A percentile compares a stretch with the other conserved stretches of the same genome.
phyloP scores from a whole-genome alignment of 2,797 vertebrate species.

The Myotis myotis region DNA sequence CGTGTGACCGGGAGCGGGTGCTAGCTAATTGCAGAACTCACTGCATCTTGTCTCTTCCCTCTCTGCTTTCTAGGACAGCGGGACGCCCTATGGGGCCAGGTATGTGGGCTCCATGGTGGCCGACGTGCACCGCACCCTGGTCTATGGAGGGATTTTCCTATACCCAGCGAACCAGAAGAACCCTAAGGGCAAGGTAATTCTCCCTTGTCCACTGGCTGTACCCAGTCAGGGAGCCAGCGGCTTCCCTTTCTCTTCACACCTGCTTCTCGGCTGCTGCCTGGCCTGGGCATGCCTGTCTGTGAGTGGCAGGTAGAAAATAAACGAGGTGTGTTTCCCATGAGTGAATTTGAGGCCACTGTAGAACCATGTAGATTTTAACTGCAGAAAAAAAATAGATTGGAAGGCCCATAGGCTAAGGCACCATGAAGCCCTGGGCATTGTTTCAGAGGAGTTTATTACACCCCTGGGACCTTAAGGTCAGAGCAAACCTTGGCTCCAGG shows the following conservation, averaged over 20 bases:
- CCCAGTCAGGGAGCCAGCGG: neutral
- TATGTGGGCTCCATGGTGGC: conserved; percentile 99
- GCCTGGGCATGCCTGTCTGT: neutral
- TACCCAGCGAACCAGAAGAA: conserved; percentile 98
- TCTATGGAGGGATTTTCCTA: conserved; percentile 98
- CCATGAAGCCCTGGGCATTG: neutral
- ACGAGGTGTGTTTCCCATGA: neutral
- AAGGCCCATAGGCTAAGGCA: neutral
- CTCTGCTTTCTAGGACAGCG: conserved; percentile 89
- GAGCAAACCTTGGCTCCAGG: neutral
- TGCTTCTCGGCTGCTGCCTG: neutral
- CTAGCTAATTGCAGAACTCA: neutral
- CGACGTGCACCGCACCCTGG: conserved; percentile 94
- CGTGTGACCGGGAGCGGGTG: neutral
- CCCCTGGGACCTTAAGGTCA: neutral
- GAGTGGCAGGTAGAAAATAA: neutral
- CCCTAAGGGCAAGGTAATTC: conserved; percentile 95
- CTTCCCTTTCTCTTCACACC: neutral
- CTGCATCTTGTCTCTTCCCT: neutral
- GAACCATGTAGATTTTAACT: neutral
- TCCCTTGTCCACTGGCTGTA: no score
- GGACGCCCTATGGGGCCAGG: conserved; percentile 92
- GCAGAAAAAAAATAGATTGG: neutral
- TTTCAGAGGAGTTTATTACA: neutral
- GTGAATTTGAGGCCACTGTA: neutral